phyloP scores from a whole-genome alignment of 2,888 invertebrate species.

The Aricia artaxerxes region DNA sequence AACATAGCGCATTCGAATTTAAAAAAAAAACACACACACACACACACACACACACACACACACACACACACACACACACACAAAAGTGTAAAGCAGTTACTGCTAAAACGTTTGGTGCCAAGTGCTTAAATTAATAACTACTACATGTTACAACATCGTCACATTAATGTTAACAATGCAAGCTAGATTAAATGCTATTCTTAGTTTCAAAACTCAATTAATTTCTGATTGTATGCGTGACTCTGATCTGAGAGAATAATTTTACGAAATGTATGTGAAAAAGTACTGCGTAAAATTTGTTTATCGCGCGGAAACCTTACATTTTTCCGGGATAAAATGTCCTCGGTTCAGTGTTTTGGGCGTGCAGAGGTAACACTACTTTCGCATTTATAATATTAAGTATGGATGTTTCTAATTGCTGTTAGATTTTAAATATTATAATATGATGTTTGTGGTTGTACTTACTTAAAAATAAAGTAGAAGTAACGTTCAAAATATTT shows the following conservation, averaged over 20 bases:
- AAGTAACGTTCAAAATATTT: background rate
- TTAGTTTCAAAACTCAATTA: background rate
- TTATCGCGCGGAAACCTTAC: too few species aligned
- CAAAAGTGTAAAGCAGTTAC: background rate
- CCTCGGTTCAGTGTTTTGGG: too few species aligned
- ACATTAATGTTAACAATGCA: background rate
- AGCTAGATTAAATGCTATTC: background rate
- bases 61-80: slow-evolving; percentile 38
- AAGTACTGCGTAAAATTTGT: too few species aligned
- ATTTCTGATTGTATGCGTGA: background rate
- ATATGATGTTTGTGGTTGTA: too few species aligned
- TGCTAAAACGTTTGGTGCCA: slow-evolving; percentile 52
- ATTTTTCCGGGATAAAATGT: too few species aligned
- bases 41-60: background rate
- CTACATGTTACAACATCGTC: background rate
- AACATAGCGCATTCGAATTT: background rate
- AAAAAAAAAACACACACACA: background rate
- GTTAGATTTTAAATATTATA: too few species aligned
- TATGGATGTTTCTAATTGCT: too few species aligned
- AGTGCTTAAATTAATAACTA: slow-evolving; percentile 45
- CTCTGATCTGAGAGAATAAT: too few species aligned
- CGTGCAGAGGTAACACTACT: too few species aligned
- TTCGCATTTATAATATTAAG: too few species aligned
- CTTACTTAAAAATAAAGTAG: too few species aligned
- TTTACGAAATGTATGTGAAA: too few species aligned